Evolutionary conservation across 2,888 invertebrate genomes (phyloP).

Genomic region (Fragum whitleyi): DNA sequence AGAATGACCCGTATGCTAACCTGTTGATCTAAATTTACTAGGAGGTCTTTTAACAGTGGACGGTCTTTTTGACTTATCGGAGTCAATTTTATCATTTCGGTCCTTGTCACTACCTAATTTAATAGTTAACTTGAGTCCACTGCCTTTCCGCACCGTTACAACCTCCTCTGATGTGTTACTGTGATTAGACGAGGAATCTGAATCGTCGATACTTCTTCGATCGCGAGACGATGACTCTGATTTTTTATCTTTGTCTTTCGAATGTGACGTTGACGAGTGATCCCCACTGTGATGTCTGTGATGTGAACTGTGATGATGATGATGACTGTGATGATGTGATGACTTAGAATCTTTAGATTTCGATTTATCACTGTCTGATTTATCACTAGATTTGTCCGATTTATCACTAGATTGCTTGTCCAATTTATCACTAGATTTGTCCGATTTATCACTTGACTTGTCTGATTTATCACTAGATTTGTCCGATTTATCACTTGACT

Average conservation of each 20-base stretch:
- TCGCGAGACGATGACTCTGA: slow-evolving; percentile 10
- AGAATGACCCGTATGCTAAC: slow-evolving; percentile 56
- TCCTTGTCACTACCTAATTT: slow-evolving; percentile 65
- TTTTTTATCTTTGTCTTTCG: slow-evolving; percentile 9
- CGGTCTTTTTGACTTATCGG: slow-evolving; percentile 87
- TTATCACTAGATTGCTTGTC: slow-evolving; percentile 52
- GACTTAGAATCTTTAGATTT: slow-evolving; percentile 50
- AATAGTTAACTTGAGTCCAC: slow-evolving; percentile 71
- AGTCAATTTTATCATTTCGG: slow-evolving; percentile 40
- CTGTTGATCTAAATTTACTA: slow-evolving; percentile 96
- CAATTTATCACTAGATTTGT: slow-evolving; percentile 55
- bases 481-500: slow-evolving; percentile 60
- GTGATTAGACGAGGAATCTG: slow-evolving; percentile 12
- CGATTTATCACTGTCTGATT: slow-evolving; percentile 43
- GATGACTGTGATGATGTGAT: slow-evolving; percentile 35
- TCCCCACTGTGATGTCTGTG: slow-evolving; percentile 38
- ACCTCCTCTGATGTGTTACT: slow-evolving; percentile 52
- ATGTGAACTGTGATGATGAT: slow-evolving; percentile 1
- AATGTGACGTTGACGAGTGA: slow-evolving; percentile 25
- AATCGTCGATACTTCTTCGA: slow-evolving; percentile 3
- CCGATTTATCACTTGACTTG: slow-evolving; percentile 66
- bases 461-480: slow-evolving; percentile 41
- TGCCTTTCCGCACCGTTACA: slow-evolving; percentile 61
- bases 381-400: slow-evolving; percentile 26
- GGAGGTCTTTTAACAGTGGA: slow-evolving; percentile 97